Evolutionary conservation across 2,888 invertebrate genomes (phyloP).

Genomic region (Endotricha flammealis): DNA sequence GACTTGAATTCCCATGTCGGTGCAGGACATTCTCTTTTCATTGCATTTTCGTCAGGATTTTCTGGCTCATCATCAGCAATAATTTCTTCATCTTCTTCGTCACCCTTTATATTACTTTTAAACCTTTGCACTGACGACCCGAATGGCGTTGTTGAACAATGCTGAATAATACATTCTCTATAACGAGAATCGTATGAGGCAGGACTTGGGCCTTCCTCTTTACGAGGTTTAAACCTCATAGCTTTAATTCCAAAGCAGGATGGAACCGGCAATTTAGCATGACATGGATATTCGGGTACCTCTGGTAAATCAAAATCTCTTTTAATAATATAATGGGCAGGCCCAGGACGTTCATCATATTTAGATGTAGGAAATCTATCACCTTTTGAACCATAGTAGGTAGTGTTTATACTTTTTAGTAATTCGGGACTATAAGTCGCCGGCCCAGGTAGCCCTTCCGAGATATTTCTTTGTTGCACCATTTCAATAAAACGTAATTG

Average conservation of each 20-base stretch:
- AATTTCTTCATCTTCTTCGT: constrained; percentile 20
- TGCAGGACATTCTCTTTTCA: constrained; percentile 19
- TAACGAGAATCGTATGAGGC: constrained; percentile 37
- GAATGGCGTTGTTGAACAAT: constrained; percentile 46
- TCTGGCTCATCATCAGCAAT: constrained; percentile 14
- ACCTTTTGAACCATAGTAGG: constrained; percentile 41
- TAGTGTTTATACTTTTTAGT: constrained; percentile 35
- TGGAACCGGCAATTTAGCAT: constrained; percentile 37
- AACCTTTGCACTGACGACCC: constrained; percentile 46
- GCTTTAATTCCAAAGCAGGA: constrained; percentile 52
- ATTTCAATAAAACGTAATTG: constrained; percentile 57
- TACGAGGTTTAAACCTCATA: constrained; percentile 39
- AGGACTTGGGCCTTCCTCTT: constrained; percentile 49
- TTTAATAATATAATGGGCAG: constrained; percentile 44
- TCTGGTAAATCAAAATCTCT: constrained; percentile 47
- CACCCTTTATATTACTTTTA: constrained; percentile 28
- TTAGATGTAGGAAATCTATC: constrained; percentile 34
- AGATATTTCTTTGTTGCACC: constrained; percentile 43
- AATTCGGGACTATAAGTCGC: constrained; percentile 41
- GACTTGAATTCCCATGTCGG: constrained; percentile 57
- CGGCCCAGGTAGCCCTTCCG: constrained; percentile 51
- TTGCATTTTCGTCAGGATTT: constrained; percentile 11
- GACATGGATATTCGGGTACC: constrained; percentile 30
- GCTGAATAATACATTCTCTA: constrained; percentile 29
- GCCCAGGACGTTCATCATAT: constrained; percentile 41